phyloP scores from a whole-genome alignment of 2,888 invertebrate genomes.

The Imbricaverruca yamaguchii region DNA sequence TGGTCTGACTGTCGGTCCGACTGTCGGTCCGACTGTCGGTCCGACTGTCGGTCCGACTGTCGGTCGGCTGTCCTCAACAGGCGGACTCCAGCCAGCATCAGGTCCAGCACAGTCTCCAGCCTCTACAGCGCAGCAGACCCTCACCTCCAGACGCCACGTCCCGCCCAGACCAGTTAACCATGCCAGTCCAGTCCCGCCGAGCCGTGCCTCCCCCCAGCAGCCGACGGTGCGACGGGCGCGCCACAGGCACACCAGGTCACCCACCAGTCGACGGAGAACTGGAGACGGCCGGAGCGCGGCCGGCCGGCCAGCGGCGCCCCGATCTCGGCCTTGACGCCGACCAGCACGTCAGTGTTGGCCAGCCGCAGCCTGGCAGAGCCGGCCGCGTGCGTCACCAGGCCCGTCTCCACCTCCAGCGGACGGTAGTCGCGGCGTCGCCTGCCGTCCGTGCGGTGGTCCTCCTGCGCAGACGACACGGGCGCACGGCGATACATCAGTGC shows the following conservation, averaged over 20 bases:
- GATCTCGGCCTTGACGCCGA: constrained; percentile 83
- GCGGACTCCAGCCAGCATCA: no score
- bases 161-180: no score
- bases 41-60: no score
- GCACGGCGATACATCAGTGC: not conserved
- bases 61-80: no score
- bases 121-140: no score
- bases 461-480: not conserved
- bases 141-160: no score
- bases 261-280: constrained; percentile 95
- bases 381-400: constrained; percentile 73
- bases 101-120: no score
- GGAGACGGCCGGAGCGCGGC: constrained; percentile 74
- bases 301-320: constrained; percentile 65
- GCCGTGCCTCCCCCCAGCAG: no score
- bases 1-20: no score
- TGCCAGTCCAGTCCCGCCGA: no score
- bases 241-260: constrained; percentile 26
- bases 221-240: no score
- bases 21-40: no score
- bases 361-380: constrained; percentile 75
- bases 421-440: constrained; percentile 70
- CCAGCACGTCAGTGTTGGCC: constrained; percentile 89
- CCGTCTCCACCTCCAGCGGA: constrained; percentile 77
- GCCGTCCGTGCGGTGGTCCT: constrained; percentile 61